These are phyloP conservation scores for Amphilophus citrinellus DNA, from an alignment of 2,113 vertebrate species.

Conservation along the genomic window DNA sequence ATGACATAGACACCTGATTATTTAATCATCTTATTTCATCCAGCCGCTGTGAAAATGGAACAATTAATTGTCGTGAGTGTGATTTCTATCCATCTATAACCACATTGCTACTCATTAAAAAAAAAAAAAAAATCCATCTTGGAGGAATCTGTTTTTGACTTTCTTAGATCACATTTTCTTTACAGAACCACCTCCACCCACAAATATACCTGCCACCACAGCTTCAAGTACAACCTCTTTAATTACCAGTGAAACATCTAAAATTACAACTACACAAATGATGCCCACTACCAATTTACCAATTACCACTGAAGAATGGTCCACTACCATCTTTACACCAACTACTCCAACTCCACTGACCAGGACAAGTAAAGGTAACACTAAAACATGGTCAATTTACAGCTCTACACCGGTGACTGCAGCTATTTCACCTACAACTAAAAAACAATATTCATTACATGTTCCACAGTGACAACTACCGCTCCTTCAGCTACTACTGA, in stretches of 20 bases:
- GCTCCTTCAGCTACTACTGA: not conserved
- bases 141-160: not conserved
- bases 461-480: not conserved
- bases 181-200: too few species aligned
- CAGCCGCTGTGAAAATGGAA: not conserved
- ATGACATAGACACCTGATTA: fast-evolving
- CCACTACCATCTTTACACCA: not conserved
- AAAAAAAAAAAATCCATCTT: not conserved
- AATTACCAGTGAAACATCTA: not conserved
- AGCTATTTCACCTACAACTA: not conserved
- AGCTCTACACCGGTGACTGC: fast-evolving
- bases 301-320: not conserved
- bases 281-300: not conserved
- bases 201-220: not conserved
- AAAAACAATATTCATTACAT: not conserved
- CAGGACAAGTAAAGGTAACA: fast-evolving
- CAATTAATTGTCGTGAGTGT: not conserved
- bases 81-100: fast-evolving
- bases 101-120: too few species aligned
- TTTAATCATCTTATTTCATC: not conserved
- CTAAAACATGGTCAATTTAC: not conserved
- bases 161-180: fast-evolving
- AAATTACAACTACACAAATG: not conserved
- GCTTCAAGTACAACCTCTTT: not conserved
- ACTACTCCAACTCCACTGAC: not conserved